Evolutionary conservation across 2,113 vertebrate species (phyloP).

Genomic region (Xiphias gladius): DNA sequence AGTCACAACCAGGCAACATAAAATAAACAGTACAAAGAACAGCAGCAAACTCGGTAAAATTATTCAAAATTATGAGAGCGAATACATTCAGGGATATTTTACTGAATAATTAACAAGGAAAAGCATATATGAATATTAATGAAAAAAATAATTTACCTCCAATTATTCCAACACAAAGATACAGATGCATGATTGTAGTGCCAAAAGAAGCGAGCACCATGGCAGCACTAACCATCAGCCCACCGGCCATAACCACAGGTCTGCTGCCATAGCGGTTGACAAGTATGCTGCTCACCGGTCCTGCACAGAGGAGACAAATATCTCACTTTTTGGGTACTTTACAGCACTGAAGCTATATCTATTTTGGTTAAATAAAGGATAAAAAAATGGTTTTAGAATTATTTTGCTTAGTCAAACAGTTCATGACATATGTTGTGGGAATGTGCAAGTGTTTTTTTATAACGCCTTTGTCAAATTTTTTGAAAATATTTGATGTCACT

Average conservation of each 20-base stretch:
- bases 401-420: not conserved
- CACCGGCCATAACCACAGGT: constrained; percentile 87
- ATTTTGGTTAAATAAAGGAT: not conserved
- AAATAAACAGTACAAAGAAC: constrained; percentile 23
- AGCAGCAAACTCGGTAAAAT: not conserved
- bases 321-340: not conserved
- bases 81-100: not conserved
- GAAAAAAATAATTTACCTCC: constrained; percentile 79
- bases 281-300: constrained; percentile 87
- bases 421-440: not conserved
- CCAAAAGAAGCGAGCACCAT: constrained; percentile 87
- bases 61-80: not conserved
- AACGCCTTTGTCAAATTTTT: not conserved
- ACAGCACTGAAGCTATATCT: not conserved
- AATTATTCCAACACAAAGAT: constrained; percentile 87
- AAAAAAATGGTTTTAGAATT: not conserved
- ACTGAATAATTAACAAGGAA: not conserved
- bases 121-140: not conserved
- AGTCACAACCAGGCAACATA: constrained; percentile 16
- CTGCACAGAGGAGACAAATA: constrained; percentile 68
- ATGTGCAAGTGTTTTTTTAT: not conserved
- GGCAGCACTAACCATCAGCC: constrained; percentile 81
- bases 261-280: constrained; percentile 89
- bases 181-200: constrained; percentile 87
- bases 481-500: constrained; percentile 53